These are phyloP conservation scores for Anableps anableps DNA, from an alignment of 2,797 vertebrate species.

Conservation along the genomic window DNA sequence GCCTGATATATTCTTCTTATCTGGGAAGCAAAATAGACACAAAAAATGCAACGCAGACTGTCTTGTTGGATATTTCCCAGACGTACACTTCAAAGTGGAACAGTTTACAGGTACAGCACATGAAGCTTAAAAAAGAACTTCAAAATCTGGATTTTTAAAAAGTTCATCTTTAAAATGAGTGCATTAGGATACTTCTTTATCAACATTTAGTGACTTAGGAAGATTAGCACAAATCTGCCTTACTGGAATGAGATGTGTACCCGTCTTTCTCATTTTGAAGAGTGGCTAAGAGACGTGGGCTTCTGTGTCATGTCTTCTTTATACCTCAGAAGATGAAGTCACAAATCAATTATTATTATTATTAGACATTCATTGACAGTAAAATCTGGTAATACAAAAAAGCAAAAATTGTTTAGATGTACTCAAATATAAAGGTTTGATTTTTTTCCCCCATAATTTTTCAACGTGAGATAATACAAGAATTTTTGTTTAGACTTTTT, in stretches of 20 bases:
- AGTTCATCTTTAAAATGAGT: background rate
- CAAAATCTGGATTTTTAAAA: background rate
- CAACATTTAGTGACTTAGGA: background rate
- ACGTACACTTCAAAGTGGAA: background rate
- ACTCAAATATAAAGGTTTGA: too few species aligned
- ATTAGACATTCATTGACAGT: too few species aligned
- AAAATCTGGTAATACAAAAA: too few species aligned
- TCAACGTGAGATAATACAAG: background rate
- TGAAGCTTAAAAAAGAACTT: background rate
- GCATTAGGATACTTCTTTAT: background rate
- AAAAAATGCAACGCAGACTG: background rate
- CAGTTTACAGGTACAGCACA: rapidly evolving
- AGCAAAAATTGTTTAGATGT: too few species aligned
- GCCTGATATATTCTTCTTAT: conserved; percentile 5
- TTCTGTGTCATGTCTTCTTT: too few species aligned
- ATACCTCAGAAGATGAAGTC: too few species aligned
- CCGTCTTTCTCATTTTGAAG: background rate
- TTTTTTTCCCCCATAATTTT: background rate
- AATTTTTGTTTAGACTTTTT: background rate
- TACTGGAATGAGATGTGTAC: background rate
- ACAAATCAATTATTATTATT: too few species aligned
- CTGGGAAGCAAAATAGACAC: background rate
- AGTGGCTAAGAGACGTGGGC: too few species aligned
- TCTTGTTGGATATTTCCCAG: background rate
- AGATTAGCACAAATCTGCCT: background rate